Conservation (phyloP, 1,140 invertebrate genomes). For the Ridgeia piscesae region DNA sequence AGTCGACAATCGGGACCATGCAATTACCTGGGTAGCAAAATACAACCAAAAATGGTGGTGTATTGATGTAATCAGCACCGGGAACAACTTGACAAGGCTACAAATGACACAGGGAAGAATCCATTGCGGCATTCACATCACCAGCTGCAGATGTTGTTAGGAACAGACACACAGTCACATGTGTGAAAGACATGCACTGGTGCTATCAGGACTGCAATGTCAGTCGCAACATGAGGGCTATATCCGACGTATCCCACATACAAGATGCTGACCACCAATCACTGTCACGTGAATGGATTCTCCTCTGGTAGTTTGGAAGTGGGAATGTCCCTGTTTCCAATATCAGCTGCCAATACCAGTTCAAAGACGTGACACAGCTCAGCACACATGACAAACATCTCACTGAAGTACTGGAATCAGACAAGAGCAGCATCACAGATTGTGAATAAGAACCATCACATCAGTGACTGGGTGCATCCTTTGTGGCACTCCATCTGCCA, state of each 20-base stretch:
- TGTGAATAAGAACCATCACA: not conserved
- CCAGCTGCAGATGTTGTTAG: too few relatives aligned
- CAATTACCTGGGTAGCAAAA: not conserved
- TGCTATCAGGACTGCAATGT: too few relatives aligned
- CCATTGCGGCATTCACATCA: too few relatives aligned
- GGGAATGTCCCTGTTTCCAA: not conserved
- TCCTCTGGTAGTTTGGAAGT: not conserved
- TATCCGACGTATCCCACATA: too few relatives aligned
- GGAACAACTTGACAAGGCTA: too few relatives aligned
- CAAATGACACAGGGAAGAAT: too few relatives aligned
- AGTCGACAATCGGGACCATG: not conserved
- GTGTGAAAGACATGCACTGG: too few relatives aligned
- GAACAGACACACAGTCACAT: too few relatives aligned
- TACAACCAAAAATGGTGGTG: not conserved
- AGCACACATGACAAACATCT: not conserved
- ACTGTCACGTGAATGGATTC: too few relatives aligned
- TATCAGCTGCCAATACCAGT: not conserved
- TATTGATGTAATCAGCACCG: too few relatives aligned
- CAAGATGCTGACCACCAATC: too few relatives aligned
- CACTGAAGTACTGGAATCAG: not conserved
- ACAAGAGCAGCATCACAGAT: not conserved
- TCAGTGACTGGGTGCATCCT: not conserved
- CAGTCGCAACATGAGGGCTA: too few relatives aligned
- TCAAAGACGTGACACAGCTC: not conserved
- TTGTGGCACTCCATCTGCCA: not conserved